These are phyloP conservation scores for Ambastaia sidthimunki DNA, from an alignment of 2,797 vertebrate genomes.

Conservation along the genomic window DNA sequence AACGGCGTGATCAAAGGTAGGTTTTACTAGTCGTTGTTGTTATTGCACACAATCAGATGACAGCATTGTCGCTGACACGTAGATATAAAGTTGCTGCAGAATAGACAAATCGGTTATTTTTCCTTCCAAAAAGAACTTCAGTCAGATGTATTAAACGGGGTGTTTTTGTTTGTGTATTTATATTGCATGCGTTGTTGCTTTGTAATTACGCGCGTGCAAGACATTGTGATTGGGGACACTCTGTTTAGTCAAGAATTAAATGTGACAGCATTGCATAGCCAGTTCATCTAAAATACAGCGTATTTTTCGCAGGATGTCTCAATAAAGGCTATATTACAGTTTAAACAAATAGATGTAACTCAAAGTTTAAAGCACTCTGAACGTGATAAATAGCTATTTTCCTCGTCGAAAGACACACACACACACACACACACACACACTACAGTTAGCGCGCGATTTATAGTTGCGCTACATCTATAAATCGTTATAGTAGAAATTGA, in stretches of 20 bases:
- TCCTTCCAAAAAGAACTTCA: neutral
- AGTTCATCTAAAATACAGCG: neutral
- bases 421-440: too few species aligned
- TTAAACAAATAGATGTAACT: too few species aligned
- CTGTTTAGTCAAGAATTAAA: neutral
- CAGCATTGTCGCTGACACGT: neutral
- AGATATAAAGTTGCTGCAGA: conserved; percentile 25
- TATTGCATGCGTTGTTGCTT: conserved; percentile 12
- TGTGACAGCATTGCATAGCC: neutral
- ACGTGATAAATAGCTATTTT: too few species aligned
- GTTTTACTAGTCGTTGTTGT: neutral
- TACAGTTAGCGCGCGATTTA: too few species aligned
- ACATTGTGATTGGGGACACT: neutral
- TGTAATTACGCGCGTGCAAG: neutral
- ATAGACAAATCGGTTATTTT: neutral
- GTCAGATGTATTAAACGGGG: neutral
- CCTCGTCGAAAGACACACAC: too few species aligned
- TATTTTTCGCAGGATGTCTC: neutral
- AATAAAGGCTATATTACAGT: neutral
- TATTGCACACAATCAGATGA: neutral
- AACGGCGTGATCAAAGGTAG: conserved; percentile 31
- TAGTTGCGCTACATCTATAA: too few species aligned
- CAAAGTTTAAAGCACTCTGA: too few species aligned
- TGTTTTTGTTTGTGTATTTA: conserved; percentile 5
- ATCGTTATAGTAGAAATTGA: too few species aligned